Percentiles rank a stretch among this genome's conserved stretches.
Conservation (phyloP, 2,888 invertebrate genomes). For the Pherbina coryleti region DNA sequence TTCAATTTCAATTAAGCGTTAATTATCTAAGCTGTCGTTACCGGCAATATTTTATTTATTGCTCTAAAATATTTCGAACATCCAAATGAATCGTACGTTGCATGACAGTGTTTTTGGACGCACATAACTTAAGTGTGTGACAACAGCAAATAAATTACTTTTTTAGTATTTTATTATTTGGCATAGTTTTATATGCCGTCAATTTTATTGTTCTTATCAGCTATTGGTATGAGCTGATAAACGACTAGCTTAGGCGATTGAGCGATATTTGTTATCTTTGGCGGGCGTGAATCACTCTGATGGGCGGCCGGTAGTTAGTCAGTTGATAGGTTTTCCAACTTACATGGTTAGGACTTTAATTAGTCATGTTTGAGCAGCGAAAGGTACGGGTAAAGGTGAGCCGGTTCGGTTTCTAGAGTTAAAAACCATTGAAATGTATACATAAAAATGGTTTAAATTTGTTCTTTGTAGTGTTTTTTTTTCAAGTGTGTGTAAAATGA, state of each 20-base stretch:
- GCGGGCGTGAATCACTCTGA: neutral
- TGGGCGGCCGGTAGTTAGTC: neutral
- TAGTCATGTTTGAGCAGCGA: slow-evolving; percentile 11
- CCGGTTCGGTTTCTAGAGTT: neutral
- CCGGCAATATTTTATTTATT: neutral
- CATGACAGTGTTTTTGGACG: neutral
- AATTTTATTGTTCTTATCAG: neutral
- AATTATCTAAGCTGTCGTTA: neutral
- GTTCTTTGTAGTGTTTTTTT: too few species aligned
- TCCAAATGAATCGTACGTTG: neutral
- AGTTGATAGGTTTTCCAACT: neutral
- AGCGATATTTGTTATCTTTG: neutral
- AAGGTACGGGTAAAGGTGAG: slow-evolving; percentile 6
- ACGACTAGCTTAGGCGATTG: neutral
- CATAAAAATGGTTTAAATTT: too few species aligned
- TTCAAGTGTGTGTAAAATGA: too few species aligned
- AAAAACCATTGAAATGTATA: too few species aligned
- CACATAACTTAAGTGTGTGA: too few species aligned
- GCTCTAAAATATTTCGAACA: neutral
- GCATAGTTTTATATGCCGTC: neutral
- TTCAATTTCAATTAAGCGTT: neutral
- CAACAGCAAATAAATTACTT: too few species aligned
- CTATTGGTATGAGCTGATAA: neutral
- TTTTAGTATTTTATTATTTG: neutral
- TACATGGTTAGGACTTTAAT: neutral